Percentiles rank a stretch among this genome's conserved stretches.
Evolutionary conservation across 1,140 invertebrate species (phyloP).

Genomic region (Cherax quadricarinatus): DNA sequence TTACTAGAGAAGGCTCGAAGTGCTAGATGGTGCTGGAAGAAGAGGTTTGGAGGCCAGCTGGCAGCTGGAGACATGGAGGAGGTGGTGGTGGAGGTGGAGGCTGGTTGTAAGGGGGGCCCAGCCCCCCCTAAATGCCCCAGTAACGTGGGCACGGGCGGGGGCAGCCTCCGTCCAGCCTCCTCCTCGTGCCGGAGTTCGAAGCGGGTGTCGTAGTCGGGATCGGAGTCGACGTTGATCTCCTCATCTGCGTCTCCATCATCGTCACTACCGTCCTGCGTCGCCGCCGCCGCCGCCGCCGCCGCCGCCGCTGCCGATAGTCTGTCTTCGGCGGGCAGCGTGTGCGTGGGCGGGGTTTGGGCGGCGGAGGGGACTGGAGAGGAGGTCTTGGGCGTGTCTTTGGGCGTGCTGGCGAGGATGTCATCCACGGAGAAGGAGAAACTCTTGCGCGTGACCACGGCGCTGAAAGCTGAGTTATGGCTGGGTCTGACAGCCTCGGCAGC

Average conservation of each 20-base stretch:
- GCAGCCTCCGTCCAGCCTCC: slow-evolving; percentile 21
- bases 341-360: slow-evolving; percentile 24
- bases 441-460: slow-evolving; percentile 59
- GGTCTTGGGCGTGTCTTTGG: slow-evolving; percentile 18
- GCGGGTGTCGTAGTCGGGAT: slow-evolving; percentile 28
- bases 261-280: slow-evolving; percentile 14
- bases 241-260: slow-evolving; percentile 43
- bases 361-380: background rate
- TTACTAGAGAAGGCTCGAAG: slow-evolving; percentile 66
- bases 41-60: slow-evolving; percentile 51
- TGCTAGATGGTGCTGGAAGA: slow-evolving; percentile 70
- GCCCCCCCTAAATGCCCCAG: slow-evolving; percentile 33
- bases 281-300: slow-evolving; percentile 20
- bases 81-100: slow-evolving; percentile 31
- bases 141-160: slow-evolving; percentile 49
- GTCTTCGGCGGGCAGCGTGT: slow-evolving; percentile 47
- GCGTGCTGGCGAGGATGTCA: slow-evolving; percentile 35
- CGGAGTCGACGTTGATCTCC: slow-evolving; percentile 63
- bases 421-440: slow-evolving; percentile 58
- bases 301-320: slow-evolving; percentile 30
- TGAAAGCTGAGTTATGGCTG: slow-evolving; percentile 70
- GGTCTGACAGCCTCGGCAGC: slow-evolving; percentile 56
- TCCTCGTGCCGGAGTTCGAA: slow-evolving; percentile 11
- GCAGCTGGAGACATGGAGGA: background rate
- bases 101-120: slow-evolving; percentile 30